Evolutionary conservation across 2,888 invertebrate species (phyloP).

Genomic region (Drosophila mimetica): DNA sequence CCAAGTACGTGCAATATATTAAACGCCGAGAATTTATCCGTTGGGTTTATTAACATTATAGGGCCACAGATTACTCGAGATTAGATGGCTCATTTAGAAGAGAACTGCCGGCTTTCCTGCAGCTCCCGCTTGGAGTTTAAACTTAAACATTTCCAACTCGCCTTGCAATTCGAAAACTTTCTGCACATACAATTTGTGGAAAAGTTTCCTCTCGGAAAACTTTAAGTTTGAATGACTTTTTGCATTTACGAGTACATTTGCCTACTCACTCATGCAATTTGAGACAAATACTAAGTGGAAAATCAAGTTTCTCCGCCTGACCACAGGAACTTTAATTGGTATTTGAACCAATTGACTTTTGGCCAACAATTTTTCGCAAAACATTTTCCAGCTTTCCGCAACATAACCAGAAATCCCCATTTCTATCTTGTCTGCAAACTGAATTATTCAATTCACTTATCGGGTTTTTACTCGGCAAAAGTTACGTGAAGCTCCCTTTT

Average conservation of each 20-base stretch:
- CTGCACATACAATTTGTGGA: conserved; percentile 55
- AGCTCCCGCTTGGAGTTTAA: not conserved
- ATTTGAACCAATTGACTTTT: conserved; percentile 38
- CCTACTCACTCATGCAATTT: conserved; percentile 39
- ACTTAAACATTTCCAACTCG: conserved; percentile 10
- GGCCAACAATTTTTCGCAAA: conserved; percentile 4
- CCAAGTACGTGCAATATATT: conserved; percentile 69
- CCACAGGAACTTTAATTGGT: conserved; percentile 43
- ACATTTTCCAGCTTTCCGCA: conserved; percentile 1
- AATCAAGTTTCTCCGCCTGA: conserved; percentile 24
- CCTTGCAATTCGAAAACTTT: conserved; percentile 48
- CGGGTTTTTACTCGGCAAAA: conserved; percentile 3
- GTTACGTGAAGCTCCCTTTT: conserved; percentile 20
- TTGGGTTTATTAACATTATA: conserved; percentile 67
- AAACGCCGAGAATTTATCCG: conserved; percentile 46
- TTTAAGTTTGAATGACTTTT: conserved; percentile 69
- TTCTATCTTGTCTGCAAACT: conserved; percentile 20
- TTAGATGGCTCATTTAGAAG: conserved; percentile 61
- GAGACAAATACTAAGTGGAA: conserved; percentile 53
- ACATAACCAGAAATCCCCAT: conserved; percentile 17
- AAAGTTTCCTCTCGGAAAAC: conserved; percentile 56
- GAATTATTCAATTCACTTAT: conserved; percentile 42
- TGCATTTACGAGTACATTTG: conserved; percentile 64
- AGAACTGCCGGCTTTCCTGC: conserved; percentile 20
- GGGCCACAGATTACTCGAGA: conserved; percentile 57